Percentiles rank a stretch among this genome's conserved stretches.
Evolutionary conservation across 1,140 invertebrate genomes (phyloP).

Genomic region (Colletes latitarsis): DNA sequence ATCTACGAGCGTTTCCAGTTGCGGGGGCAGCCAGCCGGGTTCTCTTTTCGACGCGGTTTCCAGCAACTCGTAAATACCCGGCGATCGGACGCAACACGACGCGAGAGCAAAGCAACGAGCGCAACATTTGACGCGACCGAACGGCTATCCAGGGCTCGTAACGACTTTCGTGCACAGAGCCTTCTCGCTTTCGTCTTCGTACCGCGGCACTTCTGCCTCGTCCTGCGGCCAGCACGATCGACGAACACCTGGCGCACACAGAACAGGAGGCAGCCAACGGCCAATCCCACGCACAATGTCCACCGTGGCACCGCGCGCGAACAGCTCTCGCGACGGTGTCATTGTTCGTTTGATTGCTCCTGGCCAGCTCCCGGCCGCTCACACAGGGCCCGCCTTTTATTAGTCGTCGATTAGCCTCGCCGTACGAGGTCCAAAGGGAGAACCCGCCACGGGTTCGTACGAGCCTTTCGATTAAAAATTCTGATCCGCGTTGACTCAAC

Average conservation of each 20-base stretch:
- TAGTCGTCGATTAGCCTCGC: conserved; percentile 65
- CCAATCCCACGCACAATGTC: conserved; percentile 68
- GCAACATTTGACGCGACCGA: conserved; percentile 41
- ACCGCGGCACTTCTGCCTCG: not conserved
- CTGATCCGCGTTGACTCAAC: not conserved
- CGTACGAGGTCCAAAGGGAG: conserved; percentile 42
- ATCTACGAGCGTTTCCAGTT: conserved; percentile 32
- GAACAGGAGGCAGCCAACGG: conserved; percentile 50
- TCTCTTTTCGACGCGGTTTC: conserved; percentile 55
- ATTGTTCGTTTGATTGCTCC: conserved; percentile 71
- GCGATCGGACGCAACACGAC: too few species aligned
- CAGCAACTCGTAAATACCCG: conserved; percentile 73
- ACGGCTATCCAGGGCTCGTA: conserved; percentile 41
- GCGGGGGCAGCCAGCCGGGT: too few species aligned
- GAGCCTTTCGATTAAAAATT: conserved; percentile 19
- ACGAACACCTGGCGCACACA: conserved; percentile 35
- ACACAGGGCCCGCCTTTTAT: conserved; percentile 59
- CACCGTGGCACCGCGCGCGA: conserved; percentile 50
- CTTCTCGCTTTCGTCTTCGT: conserved; percentile 31
- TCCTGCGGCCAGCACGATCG: conserved; percentile 4
- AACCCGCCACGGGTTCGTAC: conserved; percentile 30
- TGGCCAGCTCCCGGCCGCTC: conserved; percentile 55
- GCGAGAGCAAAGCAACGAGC: conserved; percentile 57
- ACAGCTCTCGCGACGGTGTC: conserved; percentile 59
- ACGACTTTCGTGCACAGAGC: conserved; percentile 48